These are phyloP conservation scores for Hemibagrus wyckioides DNA, from an alignment of 2,113 vertebrate species.

Conservation along the genomic window DNA sequence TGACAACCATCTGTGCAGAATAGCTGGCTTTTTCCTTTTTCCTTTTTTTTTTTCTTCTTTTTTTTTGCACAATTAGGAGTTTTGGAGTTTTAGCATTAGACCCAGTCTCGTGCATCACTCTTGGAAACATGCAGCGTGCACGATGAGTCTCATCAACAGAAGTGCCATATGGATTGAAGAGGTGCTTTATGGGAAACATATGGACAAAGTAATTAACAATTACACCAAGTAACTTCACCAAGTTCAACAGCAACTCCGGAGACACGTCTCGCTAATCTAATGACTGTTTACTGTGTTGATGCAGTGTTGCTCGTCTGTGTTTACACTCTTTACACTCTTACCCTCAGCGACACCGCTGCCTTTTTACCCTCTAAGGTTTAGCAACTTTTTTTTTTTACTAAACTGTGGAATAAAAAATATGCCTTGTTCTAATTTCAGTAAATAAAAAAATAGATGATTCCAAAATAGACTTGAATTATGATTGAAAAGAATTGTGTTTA, in stretches of 20 bases:
- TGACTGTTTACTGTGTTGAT: constrained; percentile 11
- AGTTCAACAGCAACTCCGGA: constrained; percentile 26
- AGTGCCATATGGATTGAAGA: constrained; percentile 52
- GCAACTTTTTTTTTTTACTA: background rate
- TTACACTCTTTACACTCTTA: background rate
- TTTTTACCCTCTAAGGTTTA: background rate
- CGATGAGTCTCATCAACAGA: constrained; percentile 37
- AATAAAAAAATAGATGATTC: background rate
- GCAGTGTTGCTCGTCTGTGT: background rate
- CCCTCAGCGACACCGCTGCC: background rate
- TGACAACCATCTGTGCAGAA: constrained; percentile 60
- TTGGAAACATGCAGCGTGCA: background rate
- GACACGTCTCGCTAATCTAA: constrained; percentile 21
- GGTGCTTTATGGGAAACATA: constrained; percentile 41
- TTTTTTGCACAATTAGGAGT: constrained; percentile 45
- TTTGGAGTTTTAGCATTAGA: constrained; percentile 38
- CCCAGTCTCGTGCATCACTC: constrained; percentile 9
- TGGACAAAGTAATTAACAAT: constrained; percentile 47
- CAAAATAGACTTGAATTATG: background rate
- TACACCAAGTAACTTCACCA: constrained; percentile 40
- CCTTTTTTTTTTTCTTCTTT: background rate
- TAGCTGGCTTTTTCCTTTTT: background rate
- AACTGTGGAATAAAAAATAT: background rate
- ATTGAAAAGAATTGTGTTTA: too few relatives aligned
- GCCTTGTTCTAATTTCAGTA: background rate